Evolutionary conservation across 2,888 invertebrate genomes (phyloP), one percentile per base, ranked within the genome.

Genomic region (Hesperia comma): DNA sequence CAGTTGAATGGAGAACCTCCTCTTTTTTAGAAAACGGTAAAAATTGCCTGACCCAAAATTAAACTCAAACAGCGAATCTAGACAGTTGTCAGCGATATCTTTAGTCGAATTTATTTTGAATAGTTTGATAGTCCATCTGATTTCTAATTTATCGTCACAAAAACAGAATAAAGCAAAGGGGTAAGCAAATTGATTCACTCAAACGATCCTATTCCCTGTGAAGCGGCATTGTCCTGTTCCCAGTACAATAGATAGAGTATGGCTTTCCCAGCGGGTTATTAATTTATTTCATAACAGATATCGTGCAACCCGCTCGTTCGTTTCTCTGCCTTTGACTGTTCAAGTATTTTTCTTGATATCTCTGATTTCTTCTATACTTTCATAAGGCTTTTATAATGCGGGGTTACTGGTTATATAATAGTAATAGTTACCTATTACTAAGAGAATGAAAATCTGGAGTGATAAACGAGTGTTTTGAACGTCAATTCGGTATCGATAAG

Each of bases 231-330:
- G 75, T 72, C 76, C 74, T 37, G 40, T 41, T 51, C 12, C 10
- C 19, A 19, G 72, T 80, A 87, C 87, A 88, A 88, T 85, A 76
- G 81, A 79, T 79, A 82, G 84, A 87, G 74, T 74, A 88, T 87
- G 88, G 83, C 83, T 86, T 79, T 80, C 67, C 66, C 78, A 75
- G 74, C 77, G 73, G 74, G 78, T 82, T 87, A 87, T 84, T 86
- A 86, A 85, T 84, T 85, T 83, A 85, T 85, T 83, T 82, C 79
- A 80, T 85, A 87, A 87, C 82, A 82, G 82, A 61, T 61, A 53
- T 54, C 61, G 54, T 66, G 54, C 66, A 46, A n/a, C n/a, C 19
- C 43, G 77, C 63, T 70, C 57, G 56, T 69, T 53, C 69, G 60
- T 60, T 66, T 57, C 55, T 43, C 33, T 66, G 54, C 43, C 43